A percentile compares a stretch with the other conserved stretches of the same genome.
Evolutionary conservation across 37 sponge, comb jelly and placozoan species (phyloP).

Genomic region (Bolinopsis microptera): DNA sequence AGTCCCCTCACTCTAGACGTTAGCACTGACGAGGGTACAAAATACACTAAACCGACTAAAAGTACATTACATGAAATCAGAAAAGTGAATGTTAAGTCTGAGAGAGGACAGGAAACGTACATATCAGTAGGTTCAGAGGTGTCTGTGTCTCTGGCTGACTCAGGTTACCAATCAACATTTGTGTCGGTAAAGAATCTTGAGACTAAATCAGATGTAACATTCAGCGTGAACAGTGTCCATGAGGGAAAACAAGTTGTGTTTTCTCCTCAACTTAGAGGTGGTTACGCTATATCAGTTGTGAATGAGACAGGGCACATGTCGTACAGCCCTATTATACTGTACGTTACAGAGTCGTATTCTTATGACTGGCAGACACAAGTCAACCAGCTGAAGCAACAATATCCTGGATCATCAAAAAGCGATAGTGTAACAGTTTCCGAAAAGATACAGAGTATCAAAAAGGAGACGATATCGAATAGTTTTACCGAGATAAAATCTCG

Average conservation of each 20-base stretch:
- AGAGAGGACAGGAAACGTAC: not conserved
- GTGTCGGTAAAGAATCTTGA: not conserved
- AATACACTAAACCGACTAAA: not conserved
- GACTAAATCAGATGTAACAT: not conserved
- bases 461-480: not conserved
- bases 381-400: not conserved
- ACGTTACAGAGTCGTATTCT: not conserved
- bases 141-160: not conserved
- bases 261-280: not conserved
- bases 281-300: not conserved
- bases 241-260: not conserved
- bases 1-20: not conserved
- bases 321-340: not conserved
- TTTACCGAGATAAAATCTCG: not conserved
- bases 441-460: not conserved
- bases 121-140: not conserved
- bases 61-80: not conserved
- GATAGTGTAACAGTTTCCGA: not conserved
- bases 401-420: not conserved
- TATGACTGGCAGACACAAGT: not conserved
- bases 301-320: not conserved
- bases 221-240: not conserved
- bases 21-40: not conserved
- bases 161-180: not conserved
- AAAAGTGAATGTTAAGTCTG: not conserved